Evolutionary conservation across 2,113 vertebrate species (phyloP), one percentile per base, ranked within the genome.

Genomic region (Otocyon megalotis): DNA sequence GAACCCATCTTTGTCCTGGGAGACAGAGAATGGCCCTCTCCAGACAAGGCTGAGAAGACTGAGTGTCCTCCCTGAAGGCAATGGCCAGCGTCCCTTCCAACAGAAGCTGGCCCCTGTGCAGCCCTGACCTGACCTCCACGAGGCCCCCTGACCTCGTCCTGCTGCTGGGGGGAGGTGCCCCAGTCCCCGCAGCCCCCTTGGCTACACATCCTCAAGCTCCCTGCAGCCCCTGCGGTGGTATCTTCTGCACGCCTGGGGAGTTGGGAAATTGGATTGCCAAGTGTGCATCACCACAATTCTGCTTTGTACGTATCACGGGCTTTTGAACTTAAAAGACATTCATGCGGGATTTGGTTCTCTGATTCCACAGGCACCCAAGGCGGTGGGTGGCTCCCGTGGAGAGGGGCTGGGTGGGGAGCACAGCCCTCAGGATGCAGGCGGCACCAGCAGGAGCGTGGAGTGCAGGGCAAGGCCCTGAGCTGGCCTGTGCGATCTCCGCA

Each of bases 201-300:
- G 5, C 30, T 48, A 3, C 35, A 43, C 8, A 1, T 5, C 30
- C 17, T 77, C 24, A 5, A 2, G 20, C 8, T 14, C 14, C 4
- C 32, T 76, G n/a, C 32, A 22, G 26, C 3, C 20, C 0, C 0
- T 5, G 17, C 37, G 4, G 19, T 11, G 2, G 19, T 11, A 1
- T 58, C 37, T 67, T 54, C 35, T 10, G 3, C 15, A 24, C 43
- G 17, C 56, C 16, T 50, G 60, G n/a, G 30, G 20, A 22, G 35
- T 35, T 48, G 54, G 24, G n/a, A n/a, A n/a, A n/a, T 26, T 24
- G 35, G 62, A 56, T 85, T 50, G 37, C n/a, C 1, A 54, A 58
- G 48, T 1, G 8, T 0, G 1, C 8, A 3, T 13, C 6, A 0
- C n/a, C 11, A 0, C 24, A 24, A 22, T 60, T 53, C 63, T 81